Base-by-base conservation (phyloP, 2,888 invertebrate genomes). In the Ochropleura plecta region DNA sequence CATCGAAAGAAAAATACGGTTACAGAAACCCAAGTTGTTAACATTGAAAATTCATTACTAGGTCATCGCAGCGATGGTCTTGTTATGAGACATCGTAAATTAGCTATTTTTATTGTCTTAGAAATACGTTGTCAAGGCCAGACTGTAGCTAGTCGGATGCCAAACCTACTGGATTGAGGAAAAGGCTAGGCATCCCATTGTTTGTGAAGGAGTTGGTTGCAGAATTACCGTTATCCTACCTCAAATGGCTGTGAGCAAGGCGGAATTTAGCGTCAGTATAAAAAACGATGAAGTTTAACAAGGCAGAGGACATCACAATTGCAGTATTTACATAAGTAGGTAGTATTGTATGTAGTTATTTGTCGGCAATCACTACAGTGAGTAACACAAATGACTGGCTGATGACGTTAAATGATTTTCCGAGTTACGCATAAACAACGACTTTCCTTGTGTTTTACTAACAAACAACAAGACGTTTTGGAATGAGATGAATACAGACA, bases 351-450 rank as follows among this genome's bases (percentile, higher is more conserved):
- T 62, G 66, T 63, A 64, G 20, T 80, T 73, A 66, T 70, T 73
- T 59, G 69, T 66, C 30, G 57, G 59, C 55, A 42, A 77, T 57
- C 18, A 60, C 48, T 57, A 3, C 14, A 66, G 40, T 85, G 70
- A 77, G 51, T 81, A 84, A 84, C 59, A 49, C 59, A 51, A 67
- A 73, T 76, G 69, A 76, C 59, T 71, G 20, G 78, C 51, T 68
- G 62, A 60, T 82, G 85, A 85, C 82, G 78, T 12, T 70, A 77
- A 53, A 68, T 70, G 71, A 40, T 78, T 86, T 87, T 77, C 83
- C 78, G 62, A 81, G 1, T 53, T 70, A 73, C 76, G 18, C 83
- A 64, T 73, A 73, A 65, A 65, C 60, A 76, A 76, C 16, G 18
- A 59, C 78, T 82, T 79, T 85, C 83, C 83, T 82, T 76, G 51